Percentiles rank a stretch among this genome's conserved stretches.
Conservation (phyloP, 2,888 invertebrate genomes). For the Brachynemurus nebulosus region DNA sequence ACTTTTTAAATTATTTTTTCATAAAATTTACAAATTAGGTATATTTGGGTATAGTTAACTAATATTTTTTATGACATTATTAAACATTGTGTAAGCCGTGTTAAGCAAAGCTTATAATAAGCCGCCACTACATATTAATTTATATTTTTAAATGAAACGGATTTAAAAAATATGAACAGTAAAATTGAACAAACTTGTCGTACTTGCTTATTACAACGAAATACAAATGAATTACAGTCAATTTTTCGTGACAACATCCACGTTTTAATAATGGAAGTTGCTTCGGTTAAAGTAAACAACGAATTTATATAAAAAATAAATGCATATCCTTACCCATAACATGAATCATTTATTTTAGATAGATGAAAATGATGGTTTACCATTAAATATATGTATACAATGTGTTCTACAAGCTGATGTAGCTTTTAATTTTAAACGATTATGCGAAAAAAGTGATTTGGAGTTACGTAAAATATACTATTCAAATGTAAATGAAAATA, state of each 20-base stretch:
- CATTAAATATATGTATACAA: conserved; percentile 25
- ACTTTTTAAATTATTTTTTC: no score
- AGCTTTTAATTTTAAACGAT: conserved; percentile 26
- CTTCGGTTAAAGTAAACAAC: conserved; percentile 21
- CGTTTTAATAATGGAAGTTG: conserved; percentile 20
- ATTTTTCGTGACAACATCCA: conserved; percentile 23
- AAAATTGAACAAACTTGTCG: no score
- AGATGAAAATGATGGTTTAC: conserved; percentile 24
- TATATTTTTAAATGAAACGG: no score
- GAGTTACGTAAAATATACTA: conserved; percentile 20
- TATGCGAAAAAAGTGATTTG: conserved; percentile 24
- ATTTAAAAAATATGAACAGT: no score
- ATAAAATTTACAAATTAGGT: no score
- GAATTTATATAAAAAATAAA: background rate
- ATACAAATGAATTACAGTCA: conserved; percentile 22
- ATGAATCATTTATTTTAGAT: conserved; percentile 20
- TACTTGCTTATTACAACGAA: conserved; percentile 26
- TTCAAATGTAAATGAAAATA: background rate
- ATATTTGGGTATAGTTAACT: no score
- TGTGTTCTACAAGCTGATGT: conserved; percentile 24
- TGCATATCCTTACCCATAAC: background rate
- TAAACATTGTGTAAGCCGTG: no score
- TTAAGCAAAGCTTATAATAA: no score
- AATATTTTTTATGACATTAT: no score
- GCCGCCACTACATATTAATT: no score